Conservation (phyloP, 2,888 invertebrate genomes). For the Thymelicus lineola region DNA sequence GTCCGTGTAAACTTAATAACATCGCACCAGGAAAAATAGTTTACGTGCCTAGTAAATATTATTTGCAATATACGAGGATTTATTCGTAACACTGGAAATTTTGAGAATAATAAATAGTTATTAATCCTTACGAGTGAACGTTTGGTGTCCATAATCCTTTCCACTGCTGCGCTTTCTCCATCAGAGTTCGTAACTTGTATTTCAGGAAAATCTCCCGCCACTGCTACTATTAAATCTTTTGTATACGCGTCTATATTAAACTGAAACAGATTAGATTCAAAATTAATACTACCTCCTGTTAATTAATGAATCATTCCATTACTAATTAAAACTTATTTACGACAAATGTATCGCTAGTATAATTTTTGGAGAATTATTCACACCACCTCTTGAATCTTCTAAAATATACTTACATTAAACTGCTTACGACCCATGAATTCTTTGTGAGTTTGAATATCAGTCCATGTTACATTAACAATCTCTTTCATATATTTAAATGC, state of each 20-base stretch:
- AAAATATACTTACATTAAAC: constrained; percentile 57
- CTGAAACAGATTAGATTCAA: constrained; percentile 46
- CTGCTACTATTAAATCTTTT: constrained; percentile 56
- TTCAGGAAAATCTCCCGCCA: constrained; percentile 55
- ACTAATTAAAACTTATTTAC: too few species aligned
- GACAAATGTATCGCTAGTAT: too few species aligned
- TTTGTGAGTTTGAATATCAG: constrained; percentile 52
- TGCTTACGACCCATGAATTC: constrained; percentile 51
- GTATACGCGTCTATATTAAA: constrained; percentile 63
- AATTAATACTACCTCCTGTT: neutral
- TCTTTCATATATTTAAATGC: constrained; percentile 63
- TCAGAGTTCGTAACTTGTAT: constrained; percentile 51
- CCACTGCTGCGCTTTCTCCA: constrained; percentile 44
- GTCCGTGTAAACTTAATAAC: too few species aligned
- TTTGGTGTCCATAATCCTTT: constrained; percentile 55
- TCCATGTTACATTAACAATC: constrained; percentile 60
- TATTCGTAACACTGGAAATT: too few species aligned
- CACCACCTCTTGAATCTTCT: too few species aligned
- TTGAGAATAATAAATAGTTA: constrained; percentile 4
- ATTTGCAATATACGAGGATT: too few species aligned
- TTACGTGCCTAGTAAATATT: too few species aligned
- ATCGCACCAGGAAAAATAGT: too few species aligned
- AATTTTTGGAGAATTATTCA: too few species aligned
- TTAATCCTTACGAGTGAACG: constrained; percentile 54
- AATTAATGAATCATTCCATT: too few species aligned